Conservation (phyloP, 2,797 vertebrate species). For the Lemur catta region DNA sequence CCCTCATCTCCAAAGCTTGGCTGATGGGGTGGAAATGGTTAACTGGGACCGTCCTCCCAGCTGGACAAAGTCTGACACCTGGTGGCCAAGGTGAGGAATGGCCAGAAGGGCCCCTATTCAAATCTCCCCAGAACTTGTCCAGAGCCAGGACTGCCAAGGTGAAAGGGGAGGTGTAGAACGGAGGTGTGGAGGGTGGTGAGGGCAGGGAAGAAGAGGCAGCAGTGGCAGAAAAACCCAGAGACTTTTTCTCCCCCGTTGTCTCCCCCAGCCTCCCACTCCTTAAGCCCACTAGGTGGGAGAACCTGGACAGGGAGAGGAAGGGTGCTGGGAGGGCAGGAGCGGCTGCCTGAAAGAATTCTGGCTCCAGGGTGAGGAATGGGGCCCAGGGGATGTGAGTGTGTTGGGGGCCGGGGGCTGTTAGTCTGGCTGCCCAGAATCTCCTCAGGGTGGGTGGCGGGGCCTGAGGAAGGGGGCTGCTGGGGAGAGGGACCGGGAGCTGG, state of each 20-base stretch:
- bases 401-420: not conserved
- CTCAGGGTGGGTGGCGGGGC: slow-evolving; percentile 20
- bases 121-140: not conserved
- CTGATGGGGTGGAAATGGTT: not conserved
- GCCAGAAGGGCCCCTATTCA: not conserved
- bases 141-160: not conserved
- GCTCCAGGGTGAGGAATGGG: not conserved
- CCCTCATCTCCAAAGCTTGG: not conserved
- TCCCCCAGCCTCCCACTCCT: not conserved
- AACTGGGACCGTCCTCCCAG: not conserved
- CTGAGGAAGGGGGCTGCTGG: not conserved
- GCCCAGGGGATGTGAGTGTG: not conserved
- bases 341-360: not conserved
- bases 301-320: not conserved
- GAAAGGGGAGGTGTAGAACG: not conserved
- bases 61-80: slow-evolving; percentile 76
- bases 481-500: not conserved
- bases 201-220: not conserved
- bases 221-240: not conserved
- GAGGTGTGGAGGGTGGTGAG: not conserved
- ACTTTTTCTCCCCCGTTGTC: too few relatives aligned
- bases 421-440: slow-evolving; percentile 10
- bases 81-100: slow-evolving; percentile 68
- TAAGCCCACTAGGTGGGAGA: not conserved
- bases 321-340: not conserved